A percentile compares a stretch with the other conserved stretches of the same genome.
Evolutionary conservation across 2,113 vertebrate species (phyloP).

Genomic region (Entomyzon cyanotis): DNA sequence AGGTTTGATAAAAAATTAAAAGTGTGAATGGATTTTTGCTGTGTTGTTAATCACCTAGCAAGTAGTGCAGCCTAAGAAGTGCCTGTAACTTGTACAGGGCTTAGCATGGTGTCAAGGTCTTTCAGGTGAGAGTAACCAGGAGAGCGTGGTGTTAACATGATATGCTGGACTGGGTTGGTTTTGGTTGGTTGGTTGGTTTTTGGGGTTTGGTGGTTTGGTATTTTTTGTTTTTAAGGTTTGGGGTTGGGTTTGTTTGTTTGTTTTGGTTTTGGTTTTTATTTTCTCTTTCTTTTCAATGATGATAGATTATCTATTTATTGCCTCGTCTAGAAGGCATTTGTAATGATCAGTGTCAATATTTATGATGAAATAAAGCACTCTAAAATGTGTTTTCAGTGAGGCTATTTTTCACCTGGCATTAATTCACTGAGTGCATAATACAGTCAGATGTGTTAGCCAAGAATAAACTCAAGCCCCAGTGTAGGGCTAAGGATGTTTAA

Average conservation of each 20-base stretch:
- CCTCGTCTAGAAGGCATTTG: neutral
- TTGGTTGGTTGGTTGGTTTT: neutral
- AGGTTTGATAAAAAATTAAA: neutral
- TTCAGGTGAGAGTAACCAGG: neutral
- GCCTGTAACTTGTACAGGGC: neutral
- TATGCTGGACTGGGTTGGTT: neutral
- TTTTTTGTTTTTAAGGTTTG: neutral
- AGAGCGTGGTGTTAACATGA: neutral
- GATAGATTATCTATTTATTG: neutral
- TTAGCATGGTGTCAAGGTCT: neutral
- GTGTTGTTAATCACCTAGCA: neutral
- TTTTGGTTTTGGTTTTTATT: neutral
- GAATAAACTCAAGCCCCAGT: neutral
- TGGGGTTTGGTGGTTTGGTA: neutral
- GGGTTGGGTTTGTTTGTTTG: neutral
- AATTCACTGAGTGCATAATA: neutral
- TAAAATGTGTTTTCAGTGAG: neutral
- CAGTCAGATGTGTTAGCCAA: constrained; percentile 8
- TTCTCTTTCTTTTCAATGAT: neutral
- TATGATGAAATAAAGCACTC: constrained; percentile 25
- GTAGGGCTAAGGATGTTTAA: constrained; percentile 42
- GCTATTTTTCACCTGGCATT: constrained; percentile 20
- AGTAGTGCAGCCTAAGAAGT: neutral
- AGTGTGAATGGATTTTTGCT: neutral
- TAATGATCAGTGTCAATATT: constrained; percentile 30